Base-by-base conservation (phyloP, 2,113 vertebrate genomes). In the Myotis yumanensis region DNA sequence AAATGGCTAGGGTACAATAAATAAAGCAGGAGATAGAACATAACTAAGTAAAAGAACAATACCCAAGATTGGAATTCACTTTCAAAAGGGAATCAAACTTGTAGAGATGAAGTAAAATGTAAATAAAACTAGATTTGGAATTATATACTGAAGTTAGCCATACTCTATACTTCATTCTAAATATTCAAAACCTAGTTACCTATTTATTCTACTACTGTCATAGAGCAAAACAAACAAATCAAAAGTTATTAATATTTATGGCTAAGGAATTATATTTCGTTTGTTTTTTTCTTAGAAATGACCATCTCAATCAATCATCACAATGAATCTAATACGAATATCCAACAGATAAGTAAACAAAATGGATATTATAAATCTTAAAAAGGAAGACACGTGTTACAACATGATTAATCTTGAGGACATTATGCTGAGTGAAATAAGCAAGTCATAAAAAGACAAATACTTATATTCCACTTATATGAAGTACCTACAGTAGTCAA, bases 101-200 rank as follows among this genome's bases (percentile, higher is more conserved):
- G 3, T 9, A 64, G 15, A 87, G 30, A 90, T 32, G 54, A 40
- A 86, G 51, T 76, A 89, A 86, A 80, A 51, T 66, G 23, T 66
- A 89, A 89, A 76, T 35, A 75, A 96, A 90, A 81, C 35, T 62
- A 92, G 46, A 57, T 59, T 81, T 75, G 23, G n/a, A 94, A 92
- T 1, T 89, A 15, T 75, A 89, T n/a, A 69, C 17, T 80, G 2
- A 92, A 71, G 30, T 72, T 51, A 73, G 54, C 22, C 8, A 72
- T 71, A 54, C 59, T 90, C 82, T 71, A 66, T 10, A 93, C 52
- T 14, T 52, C 51, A 75, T 86, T 86, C 59, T 68, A 86, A 85
- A 68, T 16, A 64, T 57, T 82, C 30, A 92, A 92, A 92, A 90
- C 18, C 28, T 75, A 85, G 23, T 69, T 69, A 75, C 22, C 23